These are phyloP conservation scores for Hydrotaea cyrtoneurina DNA, from an alignment of 2,888 invertebrate genomes.

Conservation along the genomic window DNA sequence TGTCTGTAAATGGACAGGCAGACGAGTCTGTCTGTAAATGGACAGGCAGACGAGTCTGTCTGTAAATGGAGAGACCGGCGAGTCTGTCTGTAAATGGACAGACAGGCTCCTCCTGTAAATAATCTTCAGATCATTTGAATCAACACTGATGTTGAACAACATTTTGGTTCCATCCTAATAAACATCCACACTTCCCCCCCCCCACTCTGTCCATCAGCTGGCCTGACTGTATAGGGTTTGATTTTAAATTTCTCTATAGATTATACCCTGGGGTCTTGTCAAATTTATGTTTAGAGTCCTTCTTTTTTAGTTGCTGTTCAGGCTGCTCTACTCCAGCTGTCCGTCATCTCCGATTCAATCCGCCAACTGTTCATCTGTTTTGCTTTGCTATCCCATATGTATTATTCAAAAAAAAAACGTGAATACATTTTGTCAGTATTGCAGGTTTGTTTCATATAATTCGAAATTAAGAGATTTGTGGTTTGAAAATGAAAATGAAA, in stretches of 20 bases:
- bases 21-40: too few relatives aligned
- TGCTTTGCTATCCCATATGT: slow-evolving; percentile 48
- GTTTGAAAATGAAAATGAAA: slow-evolving; percentile 40
- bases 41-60: too few relatives aligned
- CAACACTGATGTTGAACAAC: too few relatives aligned
- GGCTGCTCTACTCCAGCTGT: neutral
- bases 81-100: too few relatives aligned
- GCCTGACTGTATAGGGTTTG: neutral
- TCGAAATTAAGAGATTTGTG: slow-evolving; percentile 59
- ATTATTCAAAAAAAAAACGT: slow-evolving; percentile 49
- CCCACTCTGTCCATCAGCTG: neutral
- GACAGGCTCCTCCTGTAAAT: too few relatives aligned
- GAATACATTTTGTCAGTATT: slow-evolving; percentile 43
- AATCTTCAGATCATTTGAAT: too few relatives aligned
- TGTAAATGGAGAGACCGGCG: too few relatives aligned
- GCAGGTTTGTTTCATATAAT: slow-evolving; percentile 28
- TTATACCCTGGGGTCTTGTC: slow-evolving; percentile 9
- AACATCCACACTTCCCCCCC: too few relatives aligned
- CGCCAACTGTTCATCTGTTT: neutral
- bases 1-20: too few relatives aligned
- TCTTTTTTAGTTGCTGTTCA: neutral
- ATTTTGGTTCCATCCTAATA: too few relatives aligned
- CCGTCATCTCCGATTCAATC: neutral
- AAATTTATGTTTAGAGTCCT: slow-evolving; percentile 5
- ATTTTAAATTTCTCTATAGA: neutral